A percentile compares a stretch with the other conserved stretches of the same genome.
phyloP scores from a whole-genome alignment of 2,888 invertebrate genomes.

The Microctonus brassicae region DNA sequence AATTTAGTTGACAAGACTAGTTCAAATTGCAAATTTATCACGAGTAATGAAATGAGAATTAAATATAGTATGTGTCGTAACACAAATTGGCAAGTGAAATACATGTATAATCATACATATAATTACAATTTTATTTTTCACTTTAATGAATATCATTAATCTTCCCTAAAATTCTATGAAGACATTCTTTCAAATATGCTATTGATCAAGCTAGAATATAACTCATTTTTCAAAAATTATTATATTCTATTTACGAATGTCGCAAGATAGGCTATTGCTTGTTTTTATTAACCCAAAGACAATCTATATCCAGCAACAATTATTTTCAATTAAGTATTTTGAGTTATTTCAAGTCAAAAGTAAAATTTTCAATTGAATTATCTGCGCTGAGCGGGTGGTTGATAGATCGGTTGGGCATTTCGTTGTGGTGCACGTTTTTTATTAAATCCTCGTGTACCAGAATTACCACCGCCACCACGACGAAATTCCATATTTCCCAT shows the following conservation, averaged over 20 bases:
- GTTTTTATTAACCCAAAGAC: neutral
- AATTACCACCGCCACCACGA: slow-evolving; percentile 55
- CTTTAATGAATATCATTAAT: neutral
- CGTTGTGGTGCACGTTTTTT: slow-evolving; percentile 61
- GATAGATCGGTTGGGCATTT: slow-evolving; percentile 65
- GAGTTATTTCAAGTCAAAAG: neutral
- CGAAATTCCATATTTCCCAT: slow-evolving; percentile 60
- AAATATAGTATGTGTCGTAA: neutral
- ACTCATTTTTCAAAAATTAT: neutral
- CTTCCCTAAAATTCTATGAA: neutral
- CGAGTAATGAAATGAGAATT: neutral
- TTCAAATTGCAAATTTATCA: neutral
- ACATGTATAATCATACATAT: neutral
- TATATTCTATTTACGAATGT: neutral
- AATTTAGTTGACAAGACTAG: neutral
- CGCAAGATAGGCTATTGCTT: neutral
- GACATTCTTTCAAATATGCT: neutral
- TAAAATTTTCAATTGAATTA: slow-evolving; percentile 29
- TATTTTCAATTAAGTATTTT: neutral
- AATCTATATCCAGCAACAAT: neutral
- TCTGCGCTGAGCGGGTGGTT: slow-evolving; percentile 65
- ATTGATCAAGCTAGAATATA: neutral
- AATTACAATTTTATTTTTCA: neutral
- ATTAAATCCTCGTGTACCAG: slow-evolving; percentile 46
- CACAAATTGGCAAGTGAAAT: neutral